Base-by-base conservation (phyloP, 2,888 invertebrate genomes). In the Pedicia rivosa region DNA sequence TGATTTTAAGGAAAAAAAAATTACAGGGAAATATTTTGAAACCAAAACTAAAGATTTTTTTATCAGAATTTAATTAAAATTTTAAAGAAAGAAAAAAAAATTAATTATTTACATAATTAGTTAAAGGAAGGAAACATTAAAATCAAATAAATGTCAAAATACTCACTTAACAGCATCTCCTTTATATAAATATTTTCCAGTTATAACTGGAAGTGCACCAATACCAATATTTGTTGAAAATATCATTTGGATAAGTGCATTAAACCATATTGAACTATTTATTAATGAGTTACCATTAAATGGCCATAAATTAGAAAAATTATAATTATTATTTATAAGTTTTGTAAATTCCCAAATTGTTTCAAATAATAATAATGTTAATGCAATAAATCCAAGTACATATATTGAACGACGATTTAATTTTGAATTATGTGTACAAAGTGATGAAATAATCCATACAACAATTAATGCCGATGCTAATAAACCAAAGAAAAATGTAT, bases 161-260 rank as follows among this genome's bases (percentile, higher is more conserved):
- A 26, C 14, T 20, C 36, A 40, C 42, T 31, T 49, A 19, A 60
- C 59, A 2, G 62, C 61, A 41, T 62, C 62, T 17, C 59, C 57
- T 46, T 62, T 62, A 42, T 62, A 59, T 16, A 62, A 49, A 43
- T 60, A 60, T 45, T 60, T 62, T 4, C 62, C 62, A 2, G 62
- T 60, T n/a, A 62, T 36, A 44, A 60, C 58, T 10, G 62, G 58
- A 35, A 62, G 42, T 3, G 55, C 52, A 12, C 62, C 62, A 30
- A 57, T 54, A 14, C 62, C 62, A 38, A 59, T 59, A 40, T 58
- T 59, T 0, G 59, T 53, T 17, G 59, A 55, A 43, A 55, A 59
- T 14, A 61, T 48, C 6, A 62, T 60, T 50, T 62, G 62, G 40
- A 59, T 51, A 5, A 62, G 44, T n/a, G 62, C 59, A 44, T 53